Base-by-base conservation (phyloP, 2,797 vertebrate species). In the Sebastes miniatus region DNA sequence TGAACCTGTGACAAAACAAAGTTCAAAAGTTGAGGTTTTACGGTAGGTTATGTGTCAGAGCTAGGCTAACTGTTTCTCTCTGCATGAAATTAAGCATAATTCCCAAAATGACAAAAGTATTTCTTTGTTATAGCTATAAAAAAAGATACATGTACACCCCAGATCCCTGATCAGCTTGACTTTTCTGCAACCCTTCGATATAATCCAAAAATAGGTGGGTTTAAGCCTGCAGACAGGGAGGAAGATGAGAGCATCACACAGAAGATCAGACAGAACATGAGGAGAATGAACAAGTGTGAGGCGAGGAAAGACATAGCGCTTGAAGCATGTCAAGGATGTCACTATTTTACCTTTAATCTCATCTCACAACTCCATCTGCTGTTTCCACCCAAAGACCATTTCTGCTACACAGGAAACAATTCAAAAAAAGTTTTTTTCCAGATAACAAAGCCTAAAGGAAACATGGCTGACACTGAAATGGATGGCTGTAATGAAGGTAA, bases 401-500 rank as follows among this genome's bases (percentile, higher is more conserved):
- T 74, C 50, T 54, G 12, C 24, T 14, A 11, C 43, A 39, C 24
- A 25, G 67, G 29, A 67, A 77, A 39, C 4, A 5, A 3, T 59
- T 25, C 1, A 64, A 50, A 71, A 74, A 70, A 71, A 39, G 6
- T 31, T 69, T 56, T 27, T 18, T 24, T 69, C 32, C 12, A 12
- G 20, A 64, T 36, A 31, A 50, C 3, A 1, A 10, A 72, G 50
- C 70, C 12, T 11, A 47, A 39, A 65, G 58, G 58, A 76, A 31
- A 31, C 27, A 31, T n/a, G 20, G 27, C 65, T 67, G 64, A 29
- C 9, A 8, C 27, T 29, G 59, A 64, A 54, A 81, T 22, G 29
- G 27, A 75, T 78, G 64, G n/a, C 34, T 87, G 25, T 47, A 88
- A 89, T 90, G 82, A 88, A 78, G 64, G 62, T 73, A 78, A 85